Evolutionary conservation across 2,113 vertebrate genomes (phyloP).

Genomic region (Perca flavescens): DNA sequence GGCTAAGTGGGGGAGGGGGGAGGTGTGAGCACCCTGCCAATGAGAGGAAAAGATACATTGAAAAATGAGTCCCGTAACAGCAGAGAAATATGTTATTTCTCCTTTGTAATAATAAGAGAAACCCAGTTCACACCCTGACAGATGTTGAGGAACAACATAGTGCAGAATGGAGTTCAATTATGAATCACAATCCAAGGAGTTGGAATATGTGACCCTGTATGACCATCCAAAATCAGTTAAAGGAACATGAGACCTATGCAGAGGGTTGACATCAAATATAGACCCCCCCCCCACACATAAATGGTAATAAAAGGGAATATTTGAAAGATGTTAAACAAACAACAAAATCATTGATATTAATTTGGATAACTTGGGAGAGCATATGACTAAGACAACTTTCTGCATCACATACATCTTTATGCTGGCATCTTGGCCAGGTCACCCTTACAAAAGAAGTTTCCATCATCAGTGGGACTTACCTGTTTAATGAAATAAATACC

Average conservation of each 20-base stretch:
- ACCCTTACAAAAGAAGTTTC: neutral
- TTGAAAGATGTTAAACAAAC: neutral
- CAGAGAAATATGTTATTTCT: neutral
- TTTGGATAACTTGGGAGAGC: neutral
- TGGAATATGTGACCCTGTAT: neutral
- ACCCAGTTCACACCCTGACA: neutral
- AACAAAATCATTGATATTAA: neutral
- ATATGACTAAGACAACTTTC: neutral
- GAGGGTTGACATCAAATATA: neutral
- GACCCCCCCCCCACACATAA: neutral
- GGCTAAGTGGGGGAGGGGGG: neutral
- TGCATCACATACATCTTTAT: neutral
- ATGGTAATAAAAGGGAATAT: neutral
- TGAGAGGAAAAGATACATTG: neutral
- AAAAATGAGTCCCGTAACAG: neutral
- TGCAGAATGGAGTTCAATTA: neutral
- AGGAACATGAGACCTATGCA: neutral
- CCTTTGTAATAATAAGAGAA: neutral
- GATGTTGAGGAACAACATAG: constrained; percentile 2
- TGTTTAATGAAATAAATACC: neutral
- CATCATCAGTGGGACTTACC: neutral
- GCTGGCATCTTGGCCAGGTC: neutral
- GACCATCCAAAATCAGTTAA: neutral
- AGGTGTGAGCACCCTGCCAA: neutral
- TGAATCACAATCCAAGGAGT: neutral